Conservation (phyloP, 2,888 invertebrate species). For the Netelia fuscicornis region DNA sequence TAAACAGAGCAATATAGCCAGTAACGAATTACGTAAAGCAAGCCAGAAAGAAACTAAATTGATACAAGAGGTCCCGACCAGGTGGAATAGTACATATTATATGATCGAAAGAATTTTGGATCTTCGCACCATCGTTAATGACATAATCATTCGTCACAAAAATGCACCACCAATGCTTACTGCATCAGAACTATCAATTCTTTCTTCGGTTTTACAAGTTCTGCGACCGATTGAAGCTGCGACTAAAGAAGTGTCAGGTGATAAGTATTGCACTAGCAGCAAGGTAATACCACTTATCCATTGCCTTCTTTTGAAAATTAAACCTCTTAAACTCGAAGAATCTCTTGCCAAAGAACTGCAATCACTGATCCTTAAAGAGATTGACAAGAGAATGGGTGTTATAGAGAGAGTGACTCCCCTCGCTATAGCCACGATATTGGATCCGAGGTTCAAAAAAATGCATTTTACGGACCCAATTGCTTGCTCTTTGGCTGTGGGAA, state of each 20-base stretch:
- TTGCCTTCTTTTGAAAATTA: conserved; percentile 61
- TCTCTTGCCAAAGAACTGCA: conserved; percentile 59
- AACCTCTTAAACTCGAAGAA: conserved; percentile 31
- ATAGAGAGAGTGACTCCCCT: conserved; percentile 70
- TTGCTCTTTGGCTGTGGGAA: conserved; percentile 64
- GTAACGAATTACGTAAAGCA: too few species aligned
- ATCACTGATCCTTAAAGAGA: conserved; percentile 10
- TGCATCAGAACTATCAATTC: conserved; percentile 72
- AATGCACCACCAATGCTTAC: conserved; percentile 78
- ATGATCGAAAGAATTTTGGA: too few species aligned
- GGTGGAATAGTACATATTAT: too few species aligned
- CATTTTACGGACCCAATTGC: conserved; percentile 73
- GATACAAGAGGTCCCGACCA: too few species aligned
- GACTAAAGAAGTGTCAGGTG: conserved; percentile 78
- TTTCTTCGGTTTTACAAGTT: conserved; percentile 73
- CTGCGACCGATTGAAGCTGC: conserved; percentile 77
- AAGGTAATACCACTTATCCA: conserved; percentile 74
- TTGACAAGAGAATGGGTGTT: conserved; percentile 69
- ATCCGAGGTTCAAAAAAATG: conserved; percentile 75
- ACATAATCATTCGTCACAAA: conserved; percentile 74
- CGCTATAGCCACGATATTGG: conserved; percentile 74
- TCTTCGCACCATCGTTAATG: conserved; percentile 71
- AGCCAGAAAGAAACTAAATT: too few species aligned
- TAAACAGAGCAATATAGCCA: too few species aligned
- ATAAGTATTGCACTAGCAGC: conserved; percentile 76